These are phyloP conservation scores for Carposina sasakii DNA, from an alignment of 1,140 invertebrate genomes.

Conservation along the genomic window DNA sequence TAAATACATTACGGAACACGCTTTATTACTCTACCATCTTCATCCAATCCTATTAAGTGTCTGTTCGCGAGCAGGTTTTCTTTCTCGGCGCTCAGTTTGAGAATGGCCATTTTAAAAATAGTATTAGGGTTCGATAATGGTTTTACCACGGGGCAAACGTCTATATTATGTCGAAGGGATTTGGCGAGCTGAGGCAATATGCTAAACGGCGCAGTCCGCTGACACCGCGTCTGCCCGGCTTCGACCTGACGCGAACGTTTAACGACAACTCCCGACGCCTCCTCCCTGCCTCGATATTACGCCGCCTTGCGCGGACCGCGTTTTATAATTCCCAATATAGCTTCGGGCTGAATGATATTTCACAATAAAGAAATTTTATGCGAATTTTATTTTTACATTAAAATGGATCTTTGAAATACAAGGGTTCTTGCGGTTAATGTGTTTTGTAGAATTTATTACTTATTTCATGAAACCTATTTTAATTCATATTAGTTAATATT, in stretches of 20 bases:
- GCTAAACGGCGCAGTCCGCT: constrained; percentile 53
- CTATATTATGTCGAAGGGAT: constrained; percentile 48
- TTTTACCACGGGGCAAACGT: constrained; percentile 45
- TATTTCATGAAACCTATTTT: too few relatives aligned
- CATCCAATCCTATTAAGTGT: constrained; percentile 68
- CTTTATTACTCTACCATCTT: constrained; percentile 67
- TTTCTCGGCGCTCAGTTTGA: constrained; percentile 48
- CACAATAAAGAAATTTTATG: constrained; percentile 30
- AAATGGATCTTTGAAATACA: constrained; percentile 14
- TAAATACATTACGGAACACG: constrained; percentile 67
- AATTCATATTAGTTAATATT: too few relatives aligned
- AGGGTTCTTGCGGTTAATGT: too few relatives aligned
- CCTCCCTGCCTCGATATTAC: constrained; percentile 35
- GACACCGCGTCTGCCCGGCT: constrained; percentile 54
- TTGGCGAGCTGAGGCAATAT: constrained; percentile 55
- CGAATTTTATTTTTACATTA: constrained; percentile 33
- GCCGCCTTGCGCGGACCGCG: constrained; percentile 27
- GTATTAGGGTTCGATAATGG: constrained; percentile 66
- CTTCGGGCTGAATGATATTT: constrained; percentile 29
- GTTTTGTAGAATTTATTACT: too few relatives aligned
- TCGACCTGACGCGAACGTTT: constrained; percentile 56
- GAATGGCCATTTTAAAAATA: constrained; percentile 62
- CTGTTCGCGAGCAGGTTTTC: constrained; percentile 50
- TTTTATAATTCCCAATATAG: constrained; percentile 41
- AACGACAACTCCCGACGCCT: constrained; percentile 43